Base-by-base conservation (phyloP, 2,888 invertebrate genomes). In the Plutella xylostella region DNA sequence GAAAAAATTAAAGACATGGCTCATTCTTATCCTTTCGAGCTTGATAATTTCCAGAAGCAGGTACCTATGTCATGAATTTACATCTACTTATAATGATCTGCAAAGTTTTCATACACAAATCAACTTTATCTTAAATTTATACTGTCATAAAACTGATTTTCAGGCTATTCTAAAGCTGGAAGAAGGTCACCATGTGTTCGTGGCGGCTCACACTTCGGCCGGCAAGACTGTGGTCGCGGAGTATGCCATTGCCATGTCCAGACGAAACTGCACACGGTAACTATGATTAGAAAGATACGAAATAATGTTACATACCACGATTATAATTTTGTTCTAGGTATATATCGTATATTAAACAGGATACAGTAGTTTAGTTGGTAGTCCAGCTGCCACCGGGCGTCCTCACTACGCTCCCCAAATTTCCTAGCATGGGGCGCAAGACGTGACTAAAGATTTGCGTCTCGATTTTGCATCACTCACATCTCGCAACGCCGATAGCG, bases 211-310 rank as follows among this genome's bases (percentile, higher is more conserved):
- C 66, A 99, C 99, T 0, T 99, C 99, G 0, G 99, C 99, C 1
- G 96, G 94, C 19, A 99, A 99, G 84, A 99, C 99, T 0, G 98
- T 97, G 0, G 97, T 99, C 1, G 99, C 99, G 0, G 99, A 99
- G 78, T 99, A 99, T 74, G 99, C 99, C 0, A 97, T 99, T 55
- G 98, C 98, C 0, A 85, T 99, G 62, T 96, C 97, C 0, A 90
- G 94, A 60, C 91, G 92, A 55, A 95, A 97, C 71, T 92, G 93
- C 85, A 97, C 97, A 0, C 90, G 89, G 91, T 90, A 66, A 55
- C n/a, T n/a, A n/a, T n/a, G n/a, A n/a, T n/a, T n/a, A n/a, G n/a
- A n/a, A n/a, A n/a, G n/a, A n/a, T n/a, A n/a, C n/a, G n/a, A n/a
- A n/a, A n/a, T n/a, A n/a, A n/a, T n/a, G n/a, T n/a, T n/a, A n/a